A percentile compares a stretch with the other conserved stretches of the same genome.
Evolutionary conservation across 1,140 invertebrate genomes (phyloP).

Genomic region (Triops longicaudatus): DNA sequence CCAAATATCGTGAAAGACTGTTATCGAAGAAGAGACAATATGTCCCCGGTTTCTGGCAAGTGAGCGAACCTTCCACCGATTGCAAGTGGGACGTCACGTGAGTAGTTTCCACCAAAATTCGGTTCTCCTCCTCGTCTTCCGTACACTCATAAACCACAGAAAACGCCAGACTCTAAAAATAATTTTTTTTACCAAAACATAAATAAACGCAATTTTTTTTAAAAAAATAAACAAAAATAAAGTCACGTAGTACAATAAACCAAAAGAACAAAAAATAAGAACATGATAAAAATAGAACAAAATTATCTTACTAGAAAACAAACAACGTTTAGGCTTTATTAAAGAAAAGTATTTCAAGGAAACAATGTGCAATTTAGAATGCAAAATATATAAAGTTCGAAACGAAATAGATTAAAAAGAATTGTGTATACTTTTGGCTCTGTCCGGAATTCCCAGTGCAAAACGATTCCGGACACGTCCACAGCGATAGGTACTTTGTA

Average conservation of each 20-base stretch:
- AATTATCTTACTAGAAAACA: too few relatives aligned
- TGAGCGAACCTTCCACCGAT: constrained; percentile 9
- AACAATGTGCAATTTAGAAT: too few relatives aligned
- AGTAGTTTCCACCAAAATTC: constrained; percentile 19
- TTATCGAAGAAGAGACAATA: constrained; percentile 25
- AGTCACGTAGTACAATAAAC: not conserved
- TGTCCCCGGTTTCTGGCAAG: not conserved
- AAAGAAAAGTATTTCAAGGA: too few relatives aligned
- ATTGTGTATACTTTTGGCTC: constrained; percentile 18
- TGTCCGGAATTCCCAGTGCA: constrained; percentile 24
- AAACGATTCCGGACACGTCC: not conserved
- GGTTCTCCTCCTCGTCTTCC: not conserved
- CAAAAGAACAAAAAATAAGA: too few relatives aligned
- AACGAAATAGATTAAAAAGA: not conserved
- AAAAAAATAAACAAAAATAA: not conserved
- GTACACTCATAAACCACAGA: constrained; percentile 4
- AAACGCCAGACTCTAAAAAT: constrained; percentile 24
- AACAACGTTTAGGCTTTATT: too few relatives aligned
- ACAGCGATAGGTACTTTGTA: constrained; percentile 23
- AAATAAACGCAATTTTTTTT: too few relatives aligned
- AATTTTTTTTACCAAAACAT: too few relatives aligned
- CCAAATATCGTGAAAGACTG: constrained; percentile 22
- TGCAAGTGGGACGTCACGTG: not conserved
- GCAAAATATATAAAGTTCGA: too few relatives aligned
- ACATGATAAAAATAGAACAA: too few relatives aligned